A percentile compares a stretch with the other conserved stretches of the same genome.
Conservation (phyloP, 2,888 invertebrate species). For the Ypsolopha sequella region DNA sequence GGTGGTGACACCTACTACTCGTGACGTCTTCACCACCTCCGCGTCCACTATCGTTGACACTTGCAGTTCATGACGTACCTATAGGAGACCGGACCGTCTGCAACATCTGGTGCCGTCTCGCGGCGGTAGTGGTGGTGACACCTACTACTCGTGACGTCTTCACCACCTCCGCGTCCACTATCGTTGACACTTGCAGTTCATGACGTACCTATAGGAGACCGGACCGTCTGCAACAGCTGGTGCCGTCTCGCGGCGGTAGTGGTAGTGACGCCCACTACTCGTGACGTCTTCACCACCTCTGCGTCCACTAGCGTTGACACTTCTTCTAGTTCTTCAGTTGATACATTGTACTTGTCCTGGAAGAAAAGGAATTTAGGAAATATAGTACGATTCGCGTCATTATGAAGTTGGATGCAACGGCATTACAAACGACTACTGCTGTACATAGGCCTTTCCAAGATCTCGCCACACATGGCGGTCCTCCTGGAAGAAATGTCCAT, state of each 20-base stretch:
- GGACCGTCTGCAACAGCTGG: slow-evolving; percentile 69
- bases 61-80: slow-evolving; percentile 37
- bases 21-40: too few species aligned
- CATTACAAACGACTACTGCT: too few species aligned
- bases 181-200: too few species aligned
- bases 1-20: too few species aligned
- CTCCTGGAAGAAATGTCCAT: too few species aligned
- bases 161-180: slow-evolving; percentile 39
- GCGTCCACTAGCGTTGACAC: slow-evolving; percentile 69
- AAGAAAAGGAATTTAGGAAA: slow-evolving; percentile 9
- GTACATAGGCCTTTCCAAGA: too few species aligned
- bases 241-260: slow-evolving; percentile 80
- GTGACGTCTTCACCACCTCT: slow-evolving; percentile 58
- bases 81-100: slow-evolving; percentile 73
- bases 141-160: slow-evolving; percentile 73
- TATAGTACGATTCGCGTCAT: too few species aligned
- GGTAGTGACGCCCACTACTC: slow-evolving; percentile 82
- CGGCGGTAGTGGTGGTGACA: slow-evolving; percentile 84
- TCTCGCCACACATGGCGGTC: too few species aligned
- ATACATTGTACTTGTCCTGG: slow-evolving; percentile 33
- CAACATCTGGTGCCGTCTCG: slow-evolving; percentile 74
- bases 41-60: too few species aligned
- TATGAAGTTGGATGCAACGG: too few species aligned
- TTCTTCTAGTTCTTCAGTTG: slow-evolving; percentile 55
- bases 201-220: slow-evolving; percentile 72